These are phyloP conservation scores for Lepeophtheirus salmonis DNA, from an alignment of 1,140 invertebrate species.

Conservation along the genomic window DNA sequence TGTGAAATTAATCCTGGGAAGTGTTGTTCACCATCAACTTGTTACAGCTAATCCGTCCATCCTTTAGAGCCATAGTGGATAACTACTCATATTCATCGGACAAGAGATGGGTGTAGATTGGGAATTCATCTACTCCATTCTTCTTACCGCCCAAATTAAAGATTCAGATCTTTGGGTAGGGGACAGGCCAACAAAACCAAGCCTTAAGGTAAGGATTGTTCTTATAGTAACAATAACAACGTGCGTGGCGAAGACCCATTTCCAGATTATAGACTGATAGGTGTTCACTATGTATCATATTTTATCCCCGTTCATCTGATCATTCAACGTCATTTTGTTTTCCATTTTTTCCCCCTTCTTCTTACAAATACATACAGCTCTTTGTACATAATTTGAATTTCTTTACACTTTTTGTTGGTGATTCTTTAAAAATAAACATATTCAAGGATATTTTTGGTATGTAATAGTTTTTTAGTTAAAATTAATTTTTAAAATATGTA, in stretches of 20 bases:
- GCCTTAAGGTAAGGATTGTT: conserved; percentile 99
- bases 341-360: too few relatives aligned
- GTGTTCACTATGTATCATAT: too few relatives aligned
- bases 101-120: conserved; percentile 86
- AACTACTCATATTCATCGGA: conserved; percentile 99
- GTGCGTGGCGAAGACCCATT: conserved; percentile 43
- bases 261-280: conserved; percentile 23
- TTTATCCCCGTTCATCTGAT: too few relatives aligned
- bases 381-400: too few relatives aligned
- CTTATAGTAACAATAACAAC: conserved; percentile 95
- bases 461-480: too few relatives aligned
- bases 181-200: conserved; percentile 97
- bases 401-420: too few relatives aligned
- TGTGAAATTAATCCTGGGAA: conserved; percentile 42
- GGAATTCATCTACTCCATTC: conserved; percentile 90
- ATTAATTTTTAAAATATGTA: too few relatives aligned
- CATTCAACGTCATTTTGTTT: too few relatives aligned
- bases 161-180: conserved; percentile 96
- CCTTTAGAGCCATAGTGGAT: conserved; percentile 93
- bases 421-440: too few relatives aligned
- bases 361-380: too few relatives aligned
- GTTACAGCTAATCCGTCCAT: conserved; percentile 96
- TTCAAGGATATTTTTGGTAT: too few relatives aligned
- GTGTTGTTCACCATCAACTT: conserved; percentile 52
- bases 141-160: conserved; percentile 98